These are phyloP conservation scores for Bellardia pandia DNA, from an alignment of 2,888 invertebrate genomes.

Conservation along the genomic window DNA sequence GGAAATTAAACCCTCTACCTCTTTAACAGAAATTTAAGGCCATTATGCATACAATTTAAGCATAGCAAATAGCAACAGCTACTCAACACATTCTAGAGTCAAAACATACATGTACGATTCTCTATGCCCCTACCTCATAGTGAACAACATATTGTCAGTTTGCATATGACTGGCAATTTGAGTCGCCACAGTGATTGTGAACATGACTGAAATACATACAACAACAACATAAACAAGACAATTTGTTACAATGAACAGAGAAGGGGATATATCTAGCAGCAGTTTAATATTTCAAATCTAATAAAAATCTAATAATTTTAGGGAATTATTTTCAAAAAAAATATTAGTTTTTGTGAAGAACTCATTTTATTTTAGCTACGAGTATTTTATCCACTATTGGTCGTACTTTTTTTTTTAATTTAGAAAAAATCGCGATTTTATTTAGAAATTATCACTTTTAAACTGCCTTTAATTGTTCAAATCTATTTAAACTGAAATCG, in stretches of 20 bases:
- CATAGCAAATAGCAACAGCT: neutral
- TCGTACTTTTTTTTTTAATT: too few species aligned
- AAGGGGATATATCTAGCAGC: neutral
- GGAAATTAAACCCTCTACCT: constrained; percentile 50
- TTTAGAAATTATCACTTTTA: too few species aligned
- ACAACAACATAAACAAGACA: constrained; percentile 11
- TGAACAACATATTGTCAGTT: constrained; percentile 10
- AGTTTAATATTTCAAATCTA: too few species aligned
- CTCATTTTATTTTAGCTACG: too few species aligned
- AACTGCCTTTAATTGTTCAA: too few species aligned
- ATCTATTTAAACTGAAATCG: too few species aligned
- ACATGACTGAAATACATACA: neutral
- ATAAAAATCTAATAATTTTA: too few species aligned
- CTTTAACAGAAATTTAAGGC: constrained; percentile 44
- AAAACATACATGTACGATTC: neutral
- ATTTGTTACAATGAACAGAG: neutral
- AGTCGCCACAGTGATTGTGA: constrained; percentile 6
- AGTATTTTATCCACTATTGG: too few species aligned
- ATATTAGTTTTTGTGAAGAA: too few species aligned
- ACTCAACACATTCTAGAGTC: neutral
- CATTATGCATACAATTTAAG: constrained; percentile 1
- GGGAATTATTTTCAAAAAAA: too few species aligned
- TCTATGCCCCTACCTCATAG: neutral
- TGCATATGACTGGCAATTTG: constrained; percentile 44
- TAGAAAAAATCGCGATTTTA: too few species aligned